Evolutionary conservation across 2,113 vertebrate genomes (phyloP).

Genomic region (Oenanthe melanoleuca): DNA sequence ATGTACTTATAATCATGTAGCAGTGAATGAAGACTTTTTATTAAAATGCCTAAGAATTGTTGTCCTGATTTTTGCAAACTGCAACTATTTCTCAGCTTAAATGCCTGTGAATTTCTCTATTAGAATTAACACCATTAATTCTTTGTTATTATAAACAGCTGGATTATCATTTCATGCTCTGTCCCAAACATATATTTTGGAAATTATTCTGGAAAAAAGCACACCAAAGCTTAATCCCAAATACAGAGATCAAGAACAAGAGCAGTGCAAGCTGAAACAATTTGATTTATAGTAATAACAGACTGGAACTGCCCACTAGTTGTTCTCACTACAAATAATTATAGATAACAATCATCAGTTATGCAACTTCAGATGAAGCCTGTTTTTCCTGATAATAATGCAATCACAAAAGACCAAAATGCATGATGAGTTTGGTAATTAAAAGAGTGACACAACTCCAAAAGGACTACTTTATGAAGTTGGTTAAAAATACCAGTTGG

Average conservation of each 20-base stretch:
- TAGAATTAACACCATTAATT: background rate
- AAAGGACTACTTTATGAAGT: background rate
- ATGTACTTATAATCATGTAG: background rate
- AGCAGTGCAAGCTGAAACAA: slow-evolving; percentile 23
- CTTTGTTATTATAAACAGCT: background rate
- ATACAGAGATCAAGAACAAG: background rate
- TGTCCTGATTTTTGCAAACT: background rate
- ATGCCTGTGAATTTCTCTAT: accelerated
- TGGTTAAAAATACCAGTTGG: background rate
- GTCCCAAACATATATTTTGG: background rate
- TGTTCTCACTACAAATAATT: slow-evolving; percentile 20
- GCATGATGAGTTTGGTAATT: slow-evolving; percentile 32
- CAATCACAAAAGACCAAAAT: slow-evolving; percentile 31
- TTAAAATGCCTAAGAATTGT: background rate
- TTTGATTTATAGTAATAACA: slow-evolving; percentile 37
- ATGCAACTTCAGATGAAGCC: background rate
- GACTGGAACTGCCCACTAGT: background rate
- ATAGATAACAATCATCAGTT: background rate
- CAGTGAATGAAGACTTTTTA: background rate
- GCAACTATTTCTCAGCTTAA: background rate
- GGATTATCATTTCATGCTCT: background rate
- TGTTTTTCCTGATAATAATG: slow-evolving; percentile 3
- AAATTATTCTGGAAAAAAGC: background rate
- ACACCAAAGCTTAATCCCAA: background rate
- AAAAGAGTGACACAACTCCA: slow-evolving; percentile 38